Base-by-base conservation (phyloP, 2,888 invertebrate genomes). In the Portevinia maculata region DNA sequence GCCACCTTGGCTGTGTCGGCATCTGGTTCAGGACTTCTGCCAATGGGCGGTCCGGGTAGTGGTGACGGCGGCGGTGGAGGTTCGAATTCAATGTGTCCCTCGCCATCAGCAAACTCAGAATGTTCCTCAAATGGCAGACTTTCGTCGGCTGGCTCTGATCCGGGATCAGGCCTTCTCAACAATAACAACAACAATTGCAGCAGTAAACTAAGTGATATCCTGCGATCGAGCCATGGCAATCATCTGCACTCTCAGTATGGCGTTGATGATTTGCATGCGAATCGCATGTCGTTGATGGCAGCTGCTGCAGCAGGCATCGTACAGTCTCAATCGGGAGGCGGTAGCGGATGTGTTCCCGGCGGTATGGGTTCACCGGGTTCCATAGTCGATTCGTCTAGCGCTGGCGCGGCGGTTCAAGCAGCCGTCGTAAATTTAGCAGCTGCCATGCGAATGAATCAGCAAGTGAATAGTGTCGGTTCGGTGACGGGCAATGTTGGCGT, bases 41-140 rank as follows among this genome's bases (percentile, higher is more conserved):
- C 93, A 86, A 90, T 91, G 59, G 90, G 91, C 76, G 91, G 91
- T 86, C 84, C 84, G 1, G 84, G 84, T 60, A 76, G 88, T 88
- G 79, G 85, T 2, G 86, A 85, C 86, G 70, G 48, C 86, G 79
- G 85, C 59, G 85, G 85, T 21, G 86, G 88, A 86, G 88, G 92
- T 88, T 91, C 93, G 81, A 93, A 93, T 88, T 94, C 94, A 17
- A 92, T 94, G 92, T 94, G 96, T 86, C 95, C 96, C 13, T 96
- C 96, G 52, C 96, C 96, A 1, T 96, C 96, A 39, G 95, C 95
- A 17, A 96, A 96, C 90, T 96, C 96, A 50, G 97, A 97, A 90
- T 96, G 96, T 87, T 96, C 96, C 21, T 96, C 96, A 30, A 96
- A 95, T 87, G 96, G 96, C 62, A 93, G 96, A 69, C 92, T 96